These are phyloP conservation scores for Halyomorpha halys DNA, from an alignment of 1,140 invertebrate genomes.

Conservation along the genomic window DNA sequence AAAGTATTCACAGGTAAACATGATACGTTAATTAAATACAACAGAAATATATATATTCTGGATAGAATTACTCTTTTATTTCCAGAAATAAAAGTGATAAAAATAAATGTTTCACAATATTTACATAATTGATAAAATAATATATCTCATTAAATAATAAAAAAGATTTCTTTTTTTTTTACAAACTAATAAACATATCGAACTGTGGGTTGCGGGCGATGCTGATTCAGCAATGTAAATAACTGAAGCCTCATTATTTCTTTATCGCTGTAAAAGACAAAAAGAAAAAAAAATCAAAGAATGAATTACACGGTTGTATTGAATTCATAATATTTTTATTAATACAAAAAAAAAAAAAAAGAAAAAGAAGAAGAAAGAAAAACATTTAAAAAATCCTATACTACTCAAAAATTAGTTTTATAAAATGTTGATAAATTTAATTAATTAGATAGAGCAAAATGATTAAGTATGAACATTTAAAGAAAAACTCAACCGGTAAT, in stretches of 20 bases:
- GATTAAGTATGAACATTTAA: not conserved
- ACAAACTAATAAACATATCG: no score
- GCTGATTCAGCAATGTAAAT: slow-evolving; percentile 3
- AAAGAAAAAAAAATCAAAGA: slow-evolving; percentile 13
- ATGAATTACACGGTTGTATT: slow-evolving; percentile 12
- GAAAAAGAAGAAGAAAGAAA: not conserved
- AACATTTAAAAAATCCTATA: not conserved
- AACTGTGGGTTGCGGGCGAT: not conserved
- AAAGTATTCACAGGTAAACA: no score
- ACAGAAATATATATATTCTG: no score
- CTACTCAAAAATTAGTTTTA: not conserved
- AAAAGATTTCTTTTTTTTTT: no score
- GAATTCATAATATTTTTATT: not conserved
- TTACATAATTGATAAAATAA: no score
- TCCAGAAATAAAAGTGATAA: no score
- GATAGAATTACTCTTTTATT: no score
- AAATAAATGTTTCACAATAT: no score
- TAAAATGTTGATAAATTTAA: not conserved
- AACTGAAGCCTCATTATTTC: slow-evolving; percentile 4
- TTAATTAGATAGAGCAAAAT: not conserved
- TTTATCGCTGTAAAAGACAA: slow-evolving; percentile 7
- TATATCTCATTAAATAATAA: no score
- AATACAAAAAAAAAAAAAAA: slow-evolving; percentile 2
- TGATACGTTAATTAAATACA: no score
- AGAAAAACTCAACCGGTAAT: slow-evolving; percentile 7